These are phyloP conservation scores for Globodera rostochiensis DNA, from an alignment of 1,140 invertebrate genomes.

Conservation along the genomic window DNA sequence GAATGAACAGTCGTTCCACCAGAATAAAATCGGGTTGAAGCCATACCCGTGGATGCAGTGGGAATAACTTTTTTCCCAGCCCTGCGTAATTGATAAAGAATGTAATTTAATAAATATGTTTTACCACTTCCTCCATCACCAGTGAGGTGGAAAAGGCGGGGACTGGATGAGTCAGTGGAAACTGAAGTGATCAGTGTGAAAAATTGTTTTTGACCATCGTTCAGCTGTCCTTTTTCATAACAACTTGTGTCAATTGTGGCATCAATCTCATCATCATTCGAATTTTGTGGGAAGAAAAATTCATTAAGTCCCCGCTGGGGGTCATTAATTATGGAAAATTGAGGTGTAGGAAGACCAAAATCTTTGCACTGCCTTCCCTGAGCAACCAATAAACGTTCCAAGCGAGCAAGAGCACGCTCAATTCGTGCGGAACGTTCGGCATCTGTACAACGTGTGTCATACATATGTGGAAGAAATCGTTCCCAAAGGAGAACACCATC, in stretches of 20 bases:
- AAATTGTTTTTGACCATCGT: neutral
- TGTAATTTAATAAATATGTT: constrained; percentile 2
- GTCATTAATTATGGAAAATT: neutral
- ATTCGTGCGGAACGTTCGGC: constrained; percentile 3
- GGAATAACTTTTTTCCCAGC: neutral
- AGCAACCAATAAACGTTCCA: neutral
- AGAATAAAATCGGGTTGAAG: neutral
- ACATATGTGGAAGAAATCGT: neutral
- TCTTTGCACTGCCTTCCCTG: neutral
- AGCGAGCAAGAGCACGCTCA: neutral
- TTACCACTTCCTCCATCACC: constrained; percentile 6
- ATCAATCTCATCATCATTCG: neutral
- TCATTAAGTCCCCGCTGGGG: neutral
- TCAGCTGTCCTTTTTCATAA: neutral
- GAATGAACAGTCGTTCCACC: neutral
- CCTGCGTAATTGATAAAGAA: neutral
- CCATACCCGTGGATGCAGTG: neutral
- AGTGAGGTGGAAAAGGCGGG: neutral
- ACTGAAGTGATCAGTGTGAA: neutral
- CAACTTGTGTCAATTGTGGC: neutral
- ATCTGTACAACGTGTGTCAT: neutral
- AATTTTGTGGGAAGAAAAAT: constrained; percentile 10
- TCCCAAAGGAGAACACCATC: neutral
- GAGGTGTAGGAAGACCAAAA: neutral
- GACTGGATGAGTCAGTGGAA: neutral